These are phyloP conservation scores for Thamnophis elegans DNA, from an alignment of 2,797 vertebrate genomes.

Conservation along the genomic window DNA sequence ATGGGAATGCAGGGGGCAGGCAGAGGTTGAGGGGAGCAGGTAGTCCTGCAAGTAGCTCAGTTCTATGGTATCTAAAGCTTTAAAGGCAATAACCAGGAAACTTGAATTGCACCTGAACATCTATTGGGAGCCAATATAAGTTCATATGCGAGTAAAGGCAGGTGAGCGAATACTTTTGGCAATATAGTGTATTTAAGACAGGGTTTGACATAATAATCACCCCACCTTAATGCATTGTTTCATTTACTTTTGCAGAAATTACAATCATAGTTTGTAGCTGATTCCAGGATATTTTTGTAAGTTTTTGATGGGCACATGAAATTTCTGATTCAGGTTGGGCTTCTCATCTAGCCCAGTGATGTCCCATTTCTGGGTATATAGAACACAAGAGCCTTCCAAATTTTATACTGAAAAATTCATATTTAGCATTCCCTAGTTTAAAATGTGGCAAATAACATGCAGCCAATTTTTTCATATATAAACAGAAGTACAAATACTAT, in stretches of 20 bases:
- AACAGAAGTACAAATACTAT: not conserved
- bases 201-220: slow-evolving; percentile 23
- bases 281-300: not conserved
- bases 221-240: not conserved
- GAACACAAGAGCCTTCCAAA: not conserved
- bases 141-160: too few relatives aligned
- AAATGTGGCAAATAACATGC: not conserved
- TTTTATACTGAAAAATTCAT: not conserved
- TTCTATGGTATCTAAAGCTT: too few relatives aligned
- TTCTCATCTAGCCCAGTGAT: not conserved
- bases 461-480: not conserved
- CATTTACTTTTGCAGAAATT: slow-evolving; percentile 24
- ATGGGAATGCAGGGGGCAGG: too few relatives aligned
- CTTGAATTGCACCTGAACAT: too few relatives aligned
- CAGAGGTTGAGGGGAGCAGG: too few relatives aligned
- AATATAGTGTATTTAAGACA: slow-evolving; percentile 33
- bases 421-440: slow-evolving; percentile 11
- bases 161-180: too few relatives aligned
- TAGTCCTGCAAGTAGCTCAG: too few relatives aligned
- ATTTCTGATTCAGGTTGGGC: not conserved
- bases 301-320: not conserved
- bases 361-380: not conserved
- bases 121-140: too few relatives aligned
- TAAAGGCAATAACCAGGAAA: too few relatives aligned
- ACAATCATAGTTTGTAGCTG: not conserved